Evolutionary conservation across 2,113 vertebrate species (phyloP), one percentile per base, ranked within the genome.

Genomic region (Vulpes ferrilata): DNA sequence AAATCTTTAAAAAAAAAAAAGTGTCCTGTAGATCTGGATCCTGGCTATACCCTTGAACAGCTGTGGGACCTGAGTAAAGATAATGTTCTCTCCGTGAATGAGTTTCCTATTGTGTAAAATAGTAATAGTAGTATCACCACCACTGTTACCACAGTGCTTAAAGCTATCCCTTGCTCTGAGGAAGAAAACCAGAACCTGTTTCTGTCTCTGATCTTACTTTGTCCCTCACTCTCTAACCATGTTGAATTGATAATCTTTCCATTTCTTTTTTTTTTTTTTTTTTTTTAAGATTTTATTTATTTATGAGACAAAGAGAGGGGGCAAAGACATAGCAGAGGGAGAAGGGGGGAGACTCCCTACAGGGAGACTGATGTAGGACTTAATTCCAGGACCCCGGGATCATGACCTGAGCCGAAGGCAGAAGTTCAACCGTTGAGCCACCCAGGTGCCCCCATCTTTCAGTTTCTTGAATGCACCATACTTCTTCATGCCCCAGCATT

Each of bases 131-230:
- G 20, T 35, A 87, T 64, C 19, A 57, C 59, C 59, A 64, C 35
- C 51, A 65, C 48, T 43, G 43, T 65, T 67, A 38, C 76, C 30
- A 43, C 65, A 51, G 19, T 87, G 43, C 59, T 32, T 90, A 35
- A 85, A 55, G 17, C 11, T 85, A 76, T 62, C 13, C 7, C 0
- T 89, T 94, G 76, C 65, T 82, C 38, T 73, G 43, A 69, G 48
- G 87, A 85, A n/a, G 94, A 85, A 78, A 64, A 53, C 53, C 76
- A 93, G 23, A 84, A 60, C 32, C 10, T 95, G 7, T 64, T 92
- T 95, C 69, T n/a, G 8, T 81, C 25, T 93, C 15, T 69, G 0
- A 8, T 88, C 71, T 69, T 6, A 60, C 55, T 57, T 73, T 93
- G 4, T 94, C 43, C 38, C 25, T 87, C 6, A 35, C 25, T 95